Evolutionary conservation across 2,888 invertebrate genomes (phyloP).

Genomic region (Drosophila maculinotata): DNA sequence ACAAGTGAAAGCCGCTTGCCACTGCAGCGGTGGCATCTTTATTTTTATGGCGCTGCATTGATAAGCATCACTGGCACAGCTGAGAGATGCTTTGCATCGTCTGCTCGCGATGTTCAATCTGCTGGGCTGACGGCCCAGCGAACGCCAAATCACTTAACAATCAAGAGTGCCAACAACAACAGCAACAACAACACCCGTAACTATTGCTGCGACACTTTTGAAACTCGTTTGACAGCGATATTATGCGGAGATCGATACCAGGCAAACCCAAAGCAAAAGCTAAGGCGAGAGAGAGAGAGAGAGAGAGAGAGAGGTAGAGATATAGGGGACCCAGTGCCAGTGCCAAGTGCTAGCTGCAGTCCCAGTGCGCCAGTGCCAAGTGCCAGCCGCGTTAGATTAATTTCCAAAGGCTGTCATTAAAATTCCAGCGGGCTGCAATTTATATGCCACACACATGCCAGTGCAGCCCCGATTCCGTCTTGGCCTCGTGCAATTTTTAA

Average conservation of each 20-base stretch:
- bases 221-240: constrained; percentile 75
- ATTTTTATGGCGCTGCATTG: constrained; percentile 47
- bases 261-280: constrained; percentile 2
- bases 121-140: constrained; percentile 56
- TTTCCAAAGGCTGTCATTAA: constrained; percentile 81
- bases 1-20: constrained; percentile 70
- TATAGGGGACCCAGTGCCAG: constrained; percentile 6
- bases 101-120: constrained; percentile 26
- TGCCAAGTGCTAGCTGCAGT: constrained; percentile 41
- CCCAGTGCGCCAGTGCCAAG: constrained; percentile 55
- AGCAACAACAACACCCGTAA: constrained; percentile 27
- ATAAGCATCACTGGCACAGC: constrained; percentile 26
- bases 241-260: constrained; percentile 53
- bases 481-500: constrained; percentile 72
- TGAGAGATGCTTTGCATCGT: constrained; percentile 22
- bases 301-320: constrained; percentile 1
- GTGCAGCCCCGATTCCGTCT: constrained; percentile 48
- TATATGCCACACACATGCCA: constrained; percentile 79
- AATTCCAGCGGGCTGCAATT: constrained; percentile 78
- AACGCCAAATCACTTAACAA: constrained; percentile 73
- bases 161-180: constrained; percentile 49
- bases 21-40: constrained; percentile 71
- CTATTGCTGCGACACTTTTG: constrained; percentile 76
- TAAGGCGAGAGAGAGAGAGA: too few species aligned
- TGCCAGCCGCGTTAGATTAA: constrained; percentile 75